phyloP scores from a whole-genome alignment of 2,797 vertebrate species.

The Malurus splendens region DNA sequence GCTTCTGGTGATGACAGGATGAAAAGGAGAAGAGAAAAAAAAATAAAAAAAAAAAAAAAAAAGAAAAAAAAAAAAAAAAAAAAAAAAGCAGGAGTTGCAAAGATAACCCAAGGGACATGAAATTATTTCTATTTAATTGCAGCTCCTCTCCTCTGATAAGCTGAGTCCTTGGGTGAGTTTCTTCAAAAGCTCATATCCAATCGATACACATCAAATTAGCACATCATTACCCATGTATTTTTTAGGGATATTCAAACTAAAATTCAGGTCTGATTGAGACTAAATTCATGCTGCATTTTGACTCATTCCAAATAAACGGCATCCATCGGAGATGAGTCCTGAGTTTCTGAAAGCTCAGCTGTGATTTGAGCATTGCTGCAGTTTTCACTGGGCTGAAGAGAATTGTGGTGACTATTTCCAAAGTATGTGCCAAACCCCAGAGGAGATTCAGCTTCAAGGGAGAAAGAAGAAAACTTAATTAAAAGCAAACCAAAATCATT shows the following conservation, averaged over 20 bases:
- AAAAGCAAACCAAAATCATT: conserved; percentile 3
- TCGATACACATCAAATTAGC: not conserved
- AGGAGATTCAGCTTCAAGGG: not conserved
- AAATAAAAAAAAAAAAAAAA: too few species aligned
- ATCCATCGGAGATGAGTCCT: accelerated
- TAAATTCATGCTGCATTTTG: not conserved
- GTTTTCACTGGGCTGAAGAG: not conserved
- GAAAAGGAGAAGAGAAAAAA: not conserved
- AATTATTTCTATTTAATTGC: not conserved
- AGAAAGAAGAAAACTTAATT: conserved; percentile 2
- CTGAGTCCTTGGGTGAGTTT: not conserved
- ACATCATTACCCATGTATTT: accelerated
- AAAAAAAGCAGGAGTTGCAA: not conserved
- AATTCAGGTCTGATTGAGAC: not conserved
- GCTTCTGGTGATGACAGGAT: not conserved
- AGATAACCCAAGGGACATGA: not conserved
- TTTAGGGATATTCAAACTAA: not conserved
- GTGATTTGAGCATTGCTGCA: not conserved
- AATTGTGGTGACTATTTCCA: not conserved
- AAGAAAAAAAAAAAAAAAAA: too few species aligned
- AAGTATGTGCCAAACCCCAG: not conserved
- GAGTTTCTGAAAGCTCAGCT: not conserved
- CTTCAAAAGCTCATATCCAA: not conserved
- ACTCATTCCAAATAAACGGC: not conserved
- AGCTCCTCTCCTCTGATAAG: not conserved